Conservation (phyloP, 2,888 invertebrate species). For the Azorinus chamasolen region DNA sequence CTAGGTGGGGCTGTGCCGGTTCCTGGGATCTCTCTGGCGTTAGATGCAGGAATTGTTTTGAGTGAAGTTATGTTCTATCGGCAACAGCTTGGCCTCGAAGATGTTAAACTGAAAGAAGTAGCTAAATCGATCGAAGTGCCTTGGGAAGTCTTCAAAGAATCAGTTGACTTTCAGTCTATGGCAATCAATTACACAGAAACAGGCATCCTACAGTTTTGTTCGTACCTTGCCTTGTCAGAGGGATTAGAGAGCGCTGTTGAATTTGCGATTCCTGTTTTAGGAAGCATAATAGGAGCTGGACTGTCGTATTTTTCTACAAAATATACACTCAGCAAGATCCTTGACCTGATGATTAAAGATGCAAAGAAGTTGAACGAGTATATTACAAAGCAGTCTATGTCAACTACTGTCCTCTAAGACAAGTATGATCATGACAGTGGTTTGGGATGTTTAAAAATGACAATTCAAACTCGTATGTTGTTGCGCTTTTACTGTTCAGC, state of each 20-base stretch:
- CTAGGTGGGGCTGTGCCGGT: slow-evolving; percentile 14
- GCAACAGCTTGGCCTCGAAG: slow-evolving; percentile 29
- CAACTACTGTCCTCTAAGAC: neutral
- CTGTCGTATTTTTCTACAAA: neutral
- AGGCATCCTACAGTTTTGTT: too few relatives aligned
- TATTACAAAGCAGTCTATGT: slow-evolving; percentile 3
- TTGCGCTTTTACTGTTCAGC: too few relatives aligned
- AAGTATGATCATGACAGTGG: too few relatives aligned
- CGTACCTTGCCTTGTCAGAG: neutral
- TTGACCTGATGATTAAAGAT: neutral
- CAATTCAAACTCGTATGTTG: too few relatives aligned
- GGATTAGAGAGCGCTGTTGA: neutral
- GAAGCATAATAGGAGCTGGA: neutral
- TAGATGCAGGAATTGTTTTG: slow-evolving; percentile 2
- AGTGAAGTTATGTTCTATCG: slow-evolving; percentile 25
- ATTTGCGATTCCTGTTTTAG: neutral
- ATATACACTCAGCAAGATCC: neutral
- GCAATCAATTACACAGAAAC: too few relatives aligned
- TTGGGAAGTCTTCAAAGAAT: too few relatives aligned
- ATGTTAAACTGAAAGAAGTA: neutral
- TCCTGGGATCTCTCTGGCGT: slow-evolving; percentile 7
- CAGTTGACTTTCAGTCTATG: too few relatives aligned
- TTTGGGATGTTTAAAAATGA: too few relatives aligned
- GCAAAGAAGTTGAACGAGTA: neutral
- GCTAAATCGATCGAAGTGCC: too few relatives aligned